Evolutionary conservation across 2,888 invertebrate species (phyloP).

Genomic region (Dicycla oo): DNA sequence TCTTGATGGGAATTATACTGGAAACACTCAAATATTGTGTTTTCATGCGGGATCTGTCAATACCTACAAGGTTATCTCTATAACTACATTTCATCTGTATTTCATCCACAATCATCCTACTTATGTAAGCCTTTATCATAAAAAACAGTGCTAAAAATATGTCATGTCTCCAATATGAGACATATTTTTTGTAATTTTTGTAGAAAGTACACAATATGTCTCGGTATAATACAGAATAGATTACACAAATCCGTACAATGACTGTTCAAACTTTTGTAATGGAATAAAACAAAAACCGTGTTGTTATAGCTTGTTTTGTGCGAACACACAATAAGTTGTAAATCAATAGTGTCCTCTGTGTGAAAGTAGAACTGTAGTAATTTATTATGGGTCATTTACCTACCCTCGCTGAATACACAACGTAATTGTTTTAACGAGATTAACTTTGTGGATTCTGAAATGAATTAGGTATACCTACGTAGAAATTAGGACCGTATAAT

Average conservation of each 20-base stretch:
- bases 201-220: not conserved
- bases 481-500: conserved; percentile 8
- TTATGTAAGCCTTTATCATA: too few species aligned
- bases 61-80: conserved; percentile 17
- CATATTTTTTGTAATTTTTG: too few species aligned
- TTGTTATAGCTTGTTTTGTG: conserved; percentile 39
- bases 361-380: conserved; percentile 54
- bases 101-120: not conserved
- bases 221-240: not conserved
- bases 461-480: conserved; percentile 33
- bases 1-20: conserved; percentile 80
- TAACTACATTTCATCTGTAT: not conserved
- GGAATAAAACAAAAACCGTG: conserved; percentile 55
- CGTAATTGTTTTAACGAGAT: conserved; percentile 53
- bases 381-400: conserved; percentile 54
- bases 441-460: conserved; percentile 40
- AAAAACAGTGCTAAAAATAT: too few species aligned
- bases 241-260: conserved; percentile 27
- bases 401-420: conserved; percentile 18
- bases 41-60: conserved; percentile 80
- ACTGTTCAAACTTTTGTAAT: conserved; percentile 45
- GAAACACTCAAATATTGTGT: conserved; percentile 71
- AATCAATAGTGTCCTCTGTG: conserved; percentile 64
- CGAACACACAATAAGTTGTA: conserved; percentile 60
- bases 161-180: too few species aligned